Conservation (phyloP, 2,113 vertebrate genomes). For the Smithornis capensis region DNA sequence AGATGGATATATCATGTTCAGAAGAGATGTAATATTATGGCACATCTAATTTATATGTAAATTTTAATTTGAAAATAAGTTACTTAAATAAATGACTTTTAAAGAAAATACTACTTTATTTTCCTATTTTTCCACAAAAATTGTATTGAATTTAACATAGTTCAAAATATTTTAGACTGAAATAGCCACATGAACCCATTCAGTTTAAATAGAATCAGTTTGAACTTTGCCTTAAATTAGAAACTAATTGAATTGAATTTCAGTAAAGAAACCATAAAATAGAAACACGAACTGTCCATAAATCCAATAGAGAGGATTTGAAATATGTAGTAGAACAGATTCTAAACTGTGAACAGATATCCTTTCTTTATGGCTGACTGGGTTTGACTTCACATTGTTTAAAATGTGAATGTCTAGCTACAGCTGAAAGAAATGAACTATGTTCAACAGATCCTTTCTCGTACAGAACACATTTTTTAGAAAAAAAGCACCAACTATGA, state of each 20-base stretch:
- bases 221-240: slow-evolving; percentile 47
- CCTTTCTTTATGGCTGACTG: slow-evolving; percentile 8
- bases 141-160: slow-evolving; percentile 45
- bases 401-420: slow-evolving; percentile 9
- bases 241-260: slow-evolving; percentile 35
- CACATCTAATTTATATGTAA: not conserved
- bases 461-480: no score
- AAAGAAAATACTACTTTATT: slow-evolving; percentile 24
- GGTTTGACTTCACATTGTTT: not conserved
- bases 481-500: no score
- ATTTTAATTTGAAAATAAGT: not conserved
- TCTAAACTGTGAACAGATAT: slow-evolving; percentile 38
- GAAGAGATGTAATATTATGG: not conserved
- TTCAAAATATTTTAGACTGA: slow-evolving; percentile 49
- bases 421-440: slow-evolving; percentile 38
- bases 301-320: not conserved
- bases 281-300: not conserved
- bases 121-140: slow-evolving; percentile 47
- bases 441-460: not conserved
- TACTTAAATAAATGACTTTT: not conserved
- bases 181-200: slow-evolving; percentile 32
- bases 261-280: not conserved
- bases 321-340: not conserved
- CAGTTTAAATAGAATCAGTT: slow-evolving; percentile 49
- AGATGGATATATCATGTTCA: not conserved